Conservation (phyloP, 2,113 vertebrate genomes). For the Cairina moschata region DNA sequence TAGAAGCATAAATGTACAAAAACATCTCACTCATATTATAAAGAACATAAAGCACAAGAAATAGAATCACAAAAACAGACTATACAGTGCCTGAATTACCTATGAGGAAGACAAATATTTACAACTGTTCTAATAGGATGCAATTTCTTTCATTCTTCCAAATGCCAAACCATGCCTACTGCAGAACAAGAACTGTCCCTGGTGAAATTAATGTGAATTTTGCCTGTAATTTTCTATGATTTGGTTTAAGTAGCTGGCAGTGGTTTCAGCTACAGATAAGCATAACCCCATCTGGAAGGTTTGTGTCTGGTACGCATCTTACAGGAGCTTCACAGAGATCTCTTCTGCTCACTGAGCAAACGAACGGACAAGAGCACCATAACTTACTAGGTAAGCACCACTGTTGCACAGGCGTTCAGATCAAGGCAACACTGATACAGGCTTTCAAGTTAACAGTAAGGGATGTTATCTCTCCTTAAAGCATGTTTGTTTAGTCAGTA, state of each 20-base stretch:
- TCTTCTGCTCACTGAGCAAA: conserved; percentile 15
- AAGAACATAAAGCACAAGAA: not conserved
- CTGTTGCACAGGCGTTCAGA: not conserved
- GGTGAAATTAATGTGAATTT: not conserved
- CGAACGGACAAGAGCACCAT: not conserved
- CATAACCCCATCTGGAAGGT: not conserved
- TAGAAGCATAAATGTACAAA: not conserved
- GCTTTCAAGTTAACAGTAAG: not conserved
- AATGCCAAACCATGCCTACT: not conserved
- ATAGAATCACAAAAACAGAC: not conserved
- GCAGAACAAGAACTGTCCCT: rapidly evolving
- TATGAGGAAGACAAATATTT: not conserved
- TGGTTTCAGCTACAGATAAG: not conserved
- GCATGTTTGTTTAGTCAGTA: not conserved
- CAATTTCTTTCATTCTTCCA: not conserved
- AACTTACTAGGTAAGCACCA: not conserved
- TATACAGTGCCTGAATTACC: not conserved
- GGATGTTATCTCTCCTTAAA: conserved; percentile 37
- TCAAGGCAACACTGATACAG: not conserved
- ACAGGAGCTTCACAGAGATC: not conserved
- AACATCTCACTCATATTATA: not conserved
- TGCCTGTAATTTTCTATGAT: not conserved
- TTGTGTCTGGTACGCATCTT: not conserved
- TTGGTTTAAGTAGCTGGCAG: not conserved
- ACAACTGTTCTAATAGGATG: not conserved